Conservation (phyloP, 2,888 invertebrate species). For the Pyralis farinalis region DNA sequence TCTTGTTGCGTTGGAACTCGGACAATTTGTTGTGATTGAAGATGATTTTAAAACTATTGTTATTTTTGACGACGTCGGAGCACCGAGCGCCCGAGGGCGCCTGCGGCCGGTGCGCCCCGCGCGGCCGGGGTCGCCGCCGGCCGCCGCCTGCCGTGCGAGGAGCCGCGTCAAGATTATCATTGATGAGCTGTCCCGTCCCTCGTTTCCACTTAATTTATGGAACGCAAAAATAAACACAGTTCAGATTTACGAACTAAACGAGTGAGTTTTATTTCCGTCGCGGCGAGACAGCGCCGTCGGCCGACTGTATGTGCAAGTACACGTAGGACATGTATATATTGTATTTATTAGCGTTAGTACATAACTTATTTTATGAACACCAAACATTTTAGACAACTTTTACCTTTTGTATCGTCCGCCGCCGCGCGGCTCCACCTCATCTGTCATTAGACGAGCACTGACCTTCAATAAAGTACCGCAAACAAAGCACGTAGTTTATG, state of each 20-base stretch:
- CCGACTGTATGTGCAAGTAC: constrained; percentile 6
- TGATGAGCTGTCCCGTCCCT: constrained; percentile 74
- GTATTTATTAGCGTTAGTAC: neutral
- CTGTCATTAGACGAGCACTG: constrained; percentile 3
- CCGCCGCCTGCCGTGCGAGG: neutral
- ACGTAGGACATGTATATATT: constrained; percentile 7
- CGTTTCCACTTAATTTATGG: constrained; percentile 57
- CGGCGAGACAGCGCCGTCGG: neutral
- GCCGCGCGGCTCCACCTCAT: neutral
- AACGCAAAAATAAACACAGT: constrained; percentile 55
- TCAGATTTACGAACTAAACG: constrained; percentile 23
- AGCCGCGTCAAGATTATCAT: constrained; percentile 30
- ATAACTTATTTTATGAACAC: neutral
- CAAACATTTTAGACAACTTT: neutral
- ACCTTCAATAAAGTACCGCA: constrained; percentile 6
- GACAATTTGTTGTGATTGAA: constrained; percentile 3
- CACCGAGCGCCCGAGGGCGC: neutral
- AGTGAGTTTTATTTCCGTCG: constrained; percentile 25
- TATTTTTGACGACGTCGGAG: neutral
- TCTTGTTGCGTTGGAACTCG: constrained; percentile 4
- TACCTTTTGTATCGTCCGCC: neutral
- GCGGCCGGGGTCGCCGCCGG: constrained; percentile 1
- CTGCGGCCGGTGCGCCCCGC: neutral
- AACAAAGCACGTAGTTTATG: constrained; percentile 5
- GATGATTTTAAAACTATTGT: constrained; percentile 8